Base-by-base conservation (phyloP, 1,140 invertebrate genomes). In the Leptopilina boulardi region DNA sequence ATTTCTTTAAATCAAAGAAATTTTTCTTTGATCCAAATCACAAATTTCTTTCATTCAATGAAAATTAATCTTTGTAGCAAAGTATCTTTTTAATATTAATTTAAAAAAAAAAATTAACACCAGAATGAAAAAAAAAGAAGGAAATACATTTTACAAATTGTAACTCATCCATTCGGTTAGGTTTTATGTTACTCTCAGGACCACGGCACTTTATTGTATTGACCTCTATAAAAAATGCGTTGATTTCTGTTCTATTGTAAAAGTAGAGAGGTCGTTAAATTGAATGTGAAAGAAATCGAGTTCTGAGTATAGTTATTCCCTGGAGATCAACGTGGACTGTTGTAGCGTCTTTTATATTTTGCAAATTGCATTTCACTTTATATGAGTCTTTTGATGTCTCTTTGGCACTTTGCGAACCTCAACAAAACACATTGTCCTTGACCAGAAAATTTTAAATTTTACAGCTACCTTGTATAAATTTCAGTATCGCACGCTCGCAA, bases 361-460 rank as follows among this genome's bases (percentile, higher is more conserved):
- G 21, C 21, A 66, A 66, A 66, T 66, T 66, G 21, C 26, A 30
- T 66, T 66, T 66, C 59, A 66, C 59, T 66, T 66, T 66, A 66
- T 66, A 30, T 66, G 59, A 0, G 59, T 66, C 26, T 66, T 38
- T 66, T 66, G 56, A 66, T 77, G 41, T 70, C 59, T 70, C 59
- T 15, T 41, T n/a, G 21, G 51, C 38, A 21, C 15, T 76, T 70
- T 77, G 38, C 51, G 54, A 21, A 70, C 18, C 71, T 77, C 9
- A 73, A 80, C 42, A 42, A 51, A 74, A 70, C 70, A 66, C 47
- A 72, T 80, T 73, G 76, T 79, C 75, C 80, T 84, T 84, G 78
- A 74, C 81, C 71, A 84, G 59, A 76, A 77, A 80, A 82, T 83
- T 70, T 76, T 78, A 47, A 79, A 84, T 73, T 83, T 82, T 77